Conservation (phyloP, 1,140 invertebrate genomes). For the Cydia strobilella region DNA sequence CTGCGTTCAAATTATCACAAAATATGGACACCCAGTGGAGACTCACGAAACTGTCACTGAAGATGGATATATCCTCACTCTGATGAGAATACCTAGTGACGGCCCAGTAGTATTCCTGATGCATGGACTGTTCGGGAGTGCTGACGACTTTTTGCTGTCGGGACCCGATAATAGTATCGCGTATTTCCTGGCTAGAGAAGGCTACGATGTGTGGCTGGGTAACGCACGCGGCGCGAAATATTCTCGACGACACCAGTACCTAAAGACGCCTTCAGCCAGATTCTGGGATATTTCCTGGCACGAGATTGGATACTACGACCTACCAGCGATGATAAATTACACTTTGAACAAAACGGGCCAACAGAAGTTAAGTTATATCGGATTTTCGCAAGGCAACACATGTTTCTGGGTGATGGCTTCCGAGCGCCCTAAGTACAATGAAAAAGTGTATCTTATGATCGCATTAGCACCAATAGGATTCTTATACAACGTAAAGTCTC, state of each 20-base stretch:
- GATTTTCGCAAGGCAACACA: conserved; percentile 86
- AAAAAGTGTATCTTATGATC: conserved; percentile 82
- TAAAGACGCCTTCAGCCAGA: conserved; percentile 79
- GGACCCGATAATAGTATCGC: conserved; percentile 83
- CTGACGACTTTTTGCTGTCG: conserved; percentile 84
- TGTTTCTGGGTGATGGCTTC: conserved; percentile 82
- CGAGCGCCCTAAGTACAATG: conserved; percentile 82
- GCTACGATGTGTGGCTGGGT: conserved; percentile 87
- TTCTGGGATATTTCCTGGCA: conserved; percentile 84
- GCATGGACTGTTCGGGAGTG: conserved; percentile 85
- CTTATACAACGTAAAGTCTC: conserved; percentile 79
- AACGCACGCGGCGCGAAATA: conserved; percentile 86
- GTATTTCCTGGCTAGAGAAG: conserved; percentile 82
- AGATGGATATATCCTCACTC: conserved; percentile 52
- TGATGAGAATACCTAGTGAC: conserved; percentile 53
- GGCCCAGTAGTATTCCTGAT: conserved; percentile 81
- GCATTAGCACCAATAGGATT: conserved; percentile 84
- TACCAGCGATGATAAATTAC: conserved; percentile 81
- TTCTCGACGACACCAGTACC: conserved; percentile 77
- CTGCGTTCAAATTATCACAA: conserved; percentile 46
- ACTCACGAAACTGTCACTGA: conserved; percentile 49
- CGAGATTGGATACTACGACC: conserved; percentile 80
- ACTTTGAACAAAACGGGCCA: conserved; percentile 67
- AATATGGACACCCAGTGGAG: conserved; percentile 55
- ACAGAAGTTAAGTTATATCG: conserved; percentile 81